Conservation (phyloP, 2,888 invertebrate genomes). For the Melikaiella ostensackeni region DNA sequence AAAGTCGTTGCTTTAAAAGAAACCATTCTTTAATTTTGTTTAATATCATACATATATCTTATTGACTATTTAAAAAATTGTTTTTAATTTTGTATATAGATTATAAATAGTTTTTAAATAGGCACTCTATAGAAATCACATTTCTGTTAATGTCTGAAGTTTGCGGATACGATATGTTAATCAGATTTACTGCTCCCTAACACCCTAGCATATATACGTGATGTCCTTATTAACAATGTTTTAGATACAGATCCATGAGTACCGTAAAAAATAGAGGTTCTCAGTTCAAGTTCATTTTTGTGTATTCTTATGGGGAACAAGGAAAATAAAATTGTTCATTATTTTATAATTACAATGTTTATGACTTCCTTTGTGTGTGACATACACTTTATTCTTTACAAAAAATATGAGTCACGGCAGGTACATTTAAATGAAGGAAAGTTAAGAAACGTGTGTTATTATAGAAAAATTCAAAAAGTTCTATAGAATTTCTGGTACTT, state of each 20-base stretch:
- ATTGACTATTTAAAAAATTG: neutral
- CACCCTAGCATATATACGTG: conserved; percentile 1
- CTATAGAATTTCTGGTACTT: no score
- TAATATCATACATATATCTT: neutral
- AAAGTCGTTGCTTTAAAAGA: neutral
- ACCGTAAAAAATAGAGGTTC: neutral
- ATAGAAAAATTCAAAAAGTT: no score
- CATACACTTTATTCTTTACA: neutral
- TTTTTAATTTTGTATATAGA: no score
- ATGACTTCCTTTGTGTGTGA: neutral
- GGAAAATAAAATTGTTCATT: no score
- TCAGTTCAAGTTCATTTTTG: neutral
- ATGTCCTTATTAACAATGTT: neutral
- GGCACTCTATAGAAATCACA: neutral
- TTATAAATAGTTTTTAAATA: neutral
- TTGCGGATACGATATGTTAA: neutral
- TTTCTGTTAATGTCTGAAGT: neutral
- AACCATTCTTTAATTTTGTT: neutral
- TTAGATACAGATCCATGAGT: neutral
- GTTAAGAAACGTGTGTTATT: no score
- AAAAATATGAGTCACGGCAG: no score
- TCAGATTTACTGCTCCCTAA: neutral
- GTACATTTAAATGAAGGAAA: no score
- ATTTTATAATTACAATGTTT: no score
- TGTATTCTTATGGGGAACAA: no score